These are phyloP conservation scores for Eueremaeus valkanovi DNA, from an alignment of 2,888 invertebrate species.

Conservation along the genomic window DNA sequence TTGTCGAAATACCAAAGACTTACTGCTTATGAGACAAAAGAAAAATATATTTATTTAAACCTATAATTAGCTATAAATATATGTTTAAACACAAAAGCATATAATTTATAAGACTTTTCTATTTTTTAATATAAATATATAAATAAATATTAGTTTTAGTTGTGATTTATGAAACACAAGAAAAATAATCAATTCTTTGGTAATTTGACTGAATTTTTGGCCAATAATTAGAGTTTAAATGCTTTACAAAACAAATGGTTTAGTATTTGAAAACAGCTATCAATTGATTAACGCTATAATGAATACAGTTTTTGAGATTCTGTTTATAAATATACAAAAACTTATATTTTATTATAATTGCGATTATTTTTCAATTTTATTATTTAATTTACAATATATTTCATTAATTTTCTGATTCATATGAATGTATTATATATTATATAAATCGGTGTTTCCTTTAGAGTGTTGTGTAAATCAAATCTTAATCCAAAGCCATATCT, in stretches of 20 bases:
- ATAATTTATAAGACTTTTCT: neutral
- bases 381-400: neutral
- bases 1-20: constrained; percentile 22
- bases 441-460: neutral
- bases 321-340: neutral
- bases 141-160: neutral
- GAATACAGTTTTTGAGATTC: no score
- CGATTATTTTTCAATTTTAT: neutral
- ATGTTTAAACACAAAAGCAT: neutral
- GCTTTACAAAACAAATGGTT: neutral
- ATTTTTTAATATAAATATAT: neutral
- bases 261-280: no score
- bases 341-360: neutral
- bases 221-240: neutral
- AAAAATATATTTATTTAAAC: neutral
- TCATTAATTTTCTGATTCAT: neutral
- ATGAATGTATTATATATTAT: neutral
- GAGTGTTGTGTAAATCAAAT: neutral
- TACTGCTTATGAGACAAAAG: no score
- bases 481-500: neutral
- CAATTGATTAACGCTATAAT: no score
- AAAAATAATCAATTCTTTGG: neutral
- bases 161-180: neutral
- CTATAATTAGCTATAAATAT: constrained; percentile 1
- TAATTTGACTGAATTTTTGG: neutral